These are phyloP conservation scores for Danionella dracula DNA, from an alignment of 2,797 vertebrate genomes.

Conservation along the genomic window DNA sequence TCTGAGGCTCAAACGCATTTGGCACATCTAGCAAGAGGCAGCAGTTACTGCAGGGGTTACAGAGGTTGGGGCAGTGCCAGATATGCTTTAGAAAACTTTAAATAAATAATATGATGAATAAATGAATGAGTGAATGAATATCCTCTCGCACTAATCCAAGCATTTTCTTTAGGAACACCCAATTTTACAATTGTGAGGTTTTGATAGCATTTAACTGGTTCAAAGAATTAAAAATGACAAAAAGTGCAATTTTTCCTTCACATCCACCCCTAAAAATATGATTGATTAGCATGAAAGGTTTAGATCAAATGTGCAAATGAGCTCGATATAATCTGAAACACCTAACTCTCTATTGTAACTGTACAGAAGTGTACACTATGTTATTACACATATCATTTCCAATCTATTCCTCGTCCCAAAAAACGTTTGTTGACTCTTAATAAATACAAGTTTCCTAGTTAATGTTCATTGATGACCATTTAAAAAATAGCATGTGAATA, in stretches of 20 bases:
- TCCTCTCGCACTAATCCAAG: not conserved
- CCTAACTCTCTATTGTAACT: too few species aligned
- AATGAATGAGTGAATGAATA: not conserved
- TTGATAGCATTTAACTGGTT: not conserved
- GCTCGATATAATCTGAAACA: too few species aligned
- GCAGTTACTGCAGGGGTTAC: conserved; percentile 35
- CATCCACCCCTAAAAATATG: too few species aligned
- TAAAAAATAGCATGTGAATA: too few species aligned
- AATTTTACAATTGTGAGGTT: not conserved
- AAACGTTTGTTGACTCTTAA: too few species aligned
- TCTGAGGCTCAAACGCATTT: conserved; percentile 28
- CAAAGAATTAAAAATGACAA: not conserved
- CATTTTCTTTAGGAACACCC: not conserved
- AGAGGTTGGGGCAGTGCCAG: not conserved
- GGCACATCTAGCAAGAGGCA: conserved; percentile 34
- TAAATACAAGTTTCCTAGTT: too few species aligned
- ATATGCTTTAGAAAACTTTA: conserved; percentile 30
- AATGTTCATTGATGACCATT: too few species aligned
- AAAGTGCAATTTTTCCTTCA: not conserved
- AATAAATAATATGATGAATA: not conserved
- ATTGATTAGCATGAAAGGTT: too few species aligned
- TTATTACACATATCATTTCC: too few species aligned
- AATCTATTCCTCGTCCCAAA: too few species aligned
- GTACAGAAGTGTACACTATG: too few species aligned
- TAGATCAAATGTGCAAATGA: too few species aligned